Evolutionary conservation across 1,140 invertebrate species (phyloP), one percentile per base, ranked within the genome.

Genomic region (Papilio helenus): DNA sequence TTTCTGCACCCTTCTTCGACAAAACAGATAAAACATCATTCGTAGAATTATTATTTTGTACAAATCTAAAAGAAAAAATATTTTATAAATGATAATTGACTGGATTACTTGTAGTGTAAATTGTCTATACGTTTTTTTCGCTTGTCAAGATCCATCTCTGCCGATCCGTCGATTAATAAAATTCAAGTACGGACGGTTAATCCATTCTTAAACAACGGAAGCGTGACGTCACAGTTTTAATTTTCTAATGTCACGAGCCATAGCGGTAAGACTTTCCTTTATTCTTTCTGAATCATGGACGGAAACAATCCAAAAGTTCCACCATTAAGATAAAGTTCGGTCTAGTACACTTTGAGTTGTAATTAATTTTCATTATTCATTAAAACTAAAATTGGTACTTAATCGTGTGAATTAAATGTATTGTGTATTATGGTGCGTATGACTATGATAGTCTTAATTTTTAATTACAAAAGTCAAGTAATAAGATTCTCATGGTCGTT

Each of bases 221-320:
- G 80, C 85, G 82, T 89, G 86, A 89, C 86, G 79, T 55, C 49
- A 84, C 84, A 83, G 85, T 89, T 89, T 89, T 88, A 89, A 89
- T 89, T 88, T 89, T 88, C 86, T 88, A 84, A 83, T 89, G 88
- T 88, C 86, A 87, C 88, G 83, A 81, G 83, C 87, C 85, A 85
- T 79, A 82, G 84, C 86, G 86, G 86, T 88, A 88, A 88, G 84
- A 81, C 82, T 80, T 80, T 82, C 81, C 80, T 81, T 58, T 76
- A 76, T 76, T 76, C 74, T 76, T 76, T 76, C 34, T n/a, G 51
- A 51, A 58, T 61, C 51, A 51, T 76, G 51, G 51, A 61, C 74
- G 51, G 74, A 61, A 76, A 76, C 74, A 76, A 76, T 58, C 51
- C 74, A 58, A 76, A 76, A 76, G 74, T 89, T 88, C 83, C 79